Evolutionary conservation across 2,113 vertebrate genomes (phyloP), one percentile per base, ranked within the genome.

Genomic region (Hydropotes inermis): DNA sequence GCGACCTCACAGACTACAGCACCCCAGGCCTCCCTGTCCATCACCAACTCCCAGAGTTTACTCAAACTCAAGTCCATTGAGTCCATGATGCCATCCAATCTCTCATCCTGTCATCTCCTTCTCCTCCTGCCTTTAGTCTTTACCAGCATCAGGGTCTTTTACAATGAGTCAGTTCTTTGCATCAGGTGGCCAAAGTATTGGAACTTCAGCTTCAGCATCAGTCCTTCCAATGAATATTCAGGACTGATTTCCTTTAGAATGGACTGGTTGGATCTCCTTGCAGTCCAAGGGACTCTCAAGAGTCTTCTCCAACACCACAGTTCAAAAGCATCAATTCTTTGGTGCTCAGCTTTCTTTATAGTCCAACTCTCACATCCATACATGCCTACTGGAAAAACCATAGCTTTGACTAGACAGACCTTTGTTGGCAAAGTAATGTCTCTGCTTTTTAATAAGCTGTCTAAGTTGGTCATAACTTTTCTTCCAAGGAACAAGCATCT

Each of bases 261-360:
- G 61, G 61, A n/a, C 61, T 67, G 61, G 33, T 67, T 67, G 33
- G 61, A 67, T n/a, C 33, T 9, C 16, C 61, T 67, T 19, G 61
- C 33, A 19, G 16, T 67, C 16, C 61, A 67, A 19, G 61, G 33
- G 16, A 67, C 16, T 67, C 61, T n/a, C 33, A 67, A 67, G 33
- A 67, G 33, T 0, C 33, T 67, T 67, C 61, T n/a, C 7, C 8
- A 67, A n/a, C 33, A n/a, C 61, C 61, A n/a, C 16, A 67, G 4
- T n/a, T 19, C 61, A 19, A 67, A n/a, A 67, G 16, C 33, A 67
- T n/a, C 33, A 67, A n/a, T 67, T 67, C 61, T 67, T 10, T 4
- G 0, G 16, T 0, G 0, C 33, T n/a, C 33, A 67, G 61, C 61
- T n/a, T 67, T 67, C 61, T n/a, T 67, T 10, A 19, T 1, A 4